These are phyloP conservation scores for Noctua janthina DNA, from an alignment of 2,888 invertebrate genomes.

Conservation along the genomic window DNA sequence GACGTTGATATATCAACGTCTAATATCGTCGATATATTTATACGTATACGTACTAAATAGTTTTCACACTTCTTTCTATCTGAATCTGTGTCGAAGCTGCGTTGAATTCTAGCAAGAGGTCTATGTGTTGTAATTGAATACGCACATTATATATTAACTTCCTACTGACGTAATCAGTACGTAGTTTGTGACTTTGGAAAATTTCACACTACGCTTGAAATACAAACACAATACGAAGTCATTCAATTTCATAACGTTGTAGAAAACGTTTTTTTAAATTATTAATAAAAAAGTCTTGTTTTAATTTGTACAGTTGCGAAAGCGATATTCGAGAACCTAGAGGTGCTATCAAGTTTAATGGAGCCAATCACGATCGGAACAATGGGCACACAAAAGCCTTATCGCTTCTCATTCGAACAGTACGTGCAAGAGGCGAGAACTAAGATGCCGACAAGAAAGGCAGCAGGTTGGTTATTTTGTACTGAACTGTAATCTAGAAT, in stretches of 20 bases:
- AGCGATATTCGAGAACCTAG: conserved; percentile 85
- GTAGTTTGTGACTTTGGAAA: background rate
- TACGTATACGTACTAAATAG: no score
- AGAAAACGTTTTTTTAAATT: background rate
- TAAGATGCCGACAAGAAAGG: conserved; percentile 86
- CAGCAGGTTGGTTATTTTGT: conserved; percentile 77
- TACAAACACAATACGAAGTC: conserved; percentile 1
- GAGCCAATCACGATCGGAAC: conserved; percentile 87
- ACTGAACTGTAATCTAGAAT: background rate
- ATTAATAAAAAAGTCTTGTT: background rate
- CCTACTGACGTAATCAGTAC: conserved; percentile 18
- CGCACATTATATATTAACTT: background rate
- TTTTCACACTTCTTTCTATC: conserved; percentile 8
- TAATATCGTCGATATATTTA: no score
- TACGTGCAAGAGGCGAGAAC: conserved; percentile 86
- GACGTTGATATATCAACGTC: background rate
- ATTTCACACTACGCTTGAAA: background rate
- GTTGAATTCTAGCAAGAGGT: conserved; percentile 4
- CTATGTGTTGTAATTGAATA: conserved; percentile 25
- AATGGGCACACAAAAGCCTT: conserved; percentile 87
- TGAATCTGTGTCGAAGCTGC: conserved; percentile 2
- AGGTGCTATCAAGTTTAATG: conserved; percentile 81
- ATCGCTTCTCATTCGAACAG: conserved; percentile 85
- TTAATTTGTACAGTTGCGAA: conserved; percentile 78
- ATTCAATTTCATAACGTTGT: no score